Base-by-base conservation (phyloP, 2,888 invertebrate species). In the Leucania comma region DNA sequence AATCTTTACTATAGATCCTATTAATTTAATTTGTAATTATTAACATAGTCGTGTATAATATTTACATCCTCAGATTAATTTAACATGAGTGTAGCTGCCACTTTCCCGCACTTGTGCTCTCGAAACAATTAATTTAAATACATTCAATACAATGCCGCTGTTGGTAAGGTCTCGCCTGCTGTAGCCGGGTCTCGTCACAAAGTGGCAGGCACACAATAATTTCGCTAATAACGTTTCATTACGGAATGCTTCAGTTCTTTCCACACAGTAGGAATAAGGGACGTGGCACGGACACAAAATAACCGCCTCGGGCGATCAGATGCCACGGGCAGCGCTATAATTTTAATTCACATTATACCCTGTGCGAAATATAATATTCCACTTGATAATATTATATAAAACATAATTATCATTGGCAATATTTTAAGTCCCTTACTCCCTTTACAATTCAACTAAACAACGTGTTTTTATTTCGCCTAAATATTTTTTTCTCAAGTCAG, bases 1-100 rank as follows among this genome's bases (percentile, higher is more conserved):
- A 95, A 92, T 92, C 92, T 93, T 94, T 93, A 93, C 92, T 93
- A 93, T 93, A 94, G 92, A 91, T 91, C 90, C 93, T 94, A 94
- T 92, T 93, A 91, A 92, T 94, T 94, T 93, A 92, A 91, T 94
- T 93, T 93, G 91, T 93, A 92, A 91, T 93, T 93, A 93, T 93
- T 92, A 92, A 94, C 92, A 93, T 93, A 93, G 89, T 93, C 88
- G 91, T 93, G 93, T 95, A 93, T 93, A 92, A 92, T 94, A 95
- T 95, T 94, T 95, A 95, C 95, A 95, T 90, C 85, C 89, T 89
- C 89, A 90, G 90, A 90, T 90, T 91, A 88, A 87, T 88, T 90
- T 91, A 88, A 93, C 90, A 93, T 81, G 88, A 89, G 89, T 88
- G 90, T 90, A 91, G 90, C 95, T 94, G 93, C 92, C 94, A 93